phyloP scores from a whole-genome alignment of 2,888 invertebrate genomes.

The Periphyllus acericola region DNA sequence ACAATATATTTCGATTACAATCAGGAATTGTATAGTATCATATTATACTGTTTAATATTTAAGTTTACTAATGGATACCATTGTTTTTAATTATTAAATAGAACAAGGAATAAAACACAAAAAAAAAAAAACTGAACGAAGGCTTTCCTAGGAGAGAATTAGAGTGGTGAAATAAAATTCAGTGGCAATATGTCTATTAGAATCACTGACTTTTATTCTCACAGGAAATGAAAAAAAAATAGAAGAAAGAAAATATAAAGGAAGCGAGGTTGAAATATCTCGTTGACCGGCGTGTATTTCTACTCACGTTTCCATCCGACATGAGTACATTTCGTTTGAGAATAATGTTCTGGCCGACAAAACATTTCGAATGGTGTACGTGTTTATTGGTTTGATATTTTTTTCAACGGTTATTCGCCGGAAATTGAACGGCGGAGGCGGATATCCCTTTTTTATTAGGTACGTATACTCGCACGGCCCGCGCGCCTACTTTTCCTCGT shows the following conservation, averaged over 20 bases:
- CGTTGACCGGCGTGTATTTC: not conserved
- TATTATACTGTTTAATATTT: too few species aligned
- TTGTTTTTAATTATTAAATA: too few species aligned
- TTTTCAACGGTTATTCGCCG: constrained; percentile 22
- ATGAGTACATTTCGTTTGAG: constrained; percentile 14
- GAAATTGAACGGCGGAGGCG: constrained; percentile 42
- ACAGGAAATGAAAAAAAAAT: not conserved
- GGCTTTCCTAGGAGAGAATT: not conserved
- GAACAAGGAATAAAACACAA: not conserved
- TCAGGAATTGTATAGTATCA: too few species aligned
- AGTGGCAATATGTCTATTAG: constrained; percentile 29
- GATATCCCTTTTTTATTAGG: constrained; percentile 51
- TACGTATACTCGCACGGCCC: not conserved
- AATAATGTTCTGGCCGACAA: constrained; percentile 41
- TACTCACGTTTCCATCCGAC: constrained; percentile 16
- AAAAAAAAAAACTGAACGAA: not conserved
- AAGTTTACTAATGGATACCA: too few species aligned
- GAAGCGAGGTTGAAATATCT: not conserved
- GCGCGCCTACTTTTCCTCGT: not conserved
- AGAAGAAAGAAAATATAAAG: not conserved
- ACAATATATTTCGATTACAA: too few species aligned
- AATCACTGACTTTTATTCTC: constrained; percentile 27
- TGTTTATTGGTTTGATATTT: constrained; percentile 58
- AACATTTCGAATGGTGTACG: constrained; percentile 45
- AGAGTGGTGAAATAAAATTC: not conserved